Percentiles rank a stretch among this genome's conserved stretches.
These are phyloP conservation scores for Molossus molossus DNA, from an alignment of 2,797 vertebrate genomes.

Conservation along the genomic window DNA sequence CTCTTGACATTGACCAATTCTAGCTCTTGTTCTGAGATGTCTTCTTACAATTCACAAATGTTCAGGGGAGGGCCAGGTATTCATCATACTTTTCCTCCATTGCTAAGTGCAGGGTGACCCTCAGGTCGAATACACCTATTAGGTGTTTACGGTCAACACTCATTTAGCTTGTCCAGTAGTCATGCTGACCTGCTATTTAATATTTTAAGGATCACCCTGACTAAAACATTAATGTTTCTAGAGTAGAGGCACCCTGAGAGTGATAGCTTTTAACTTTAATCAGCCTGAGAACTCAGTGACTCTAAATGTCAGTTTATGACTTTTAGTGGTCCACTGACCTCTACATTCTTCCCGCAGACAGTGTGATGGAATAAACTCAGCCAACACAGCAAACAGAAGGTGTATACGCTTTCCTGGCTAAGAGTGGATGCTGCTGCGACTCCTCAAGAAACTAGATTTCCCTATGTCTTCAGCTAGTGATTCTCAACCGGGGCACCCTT, in stretches of 20 bases:
- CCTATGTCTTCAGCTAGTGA: neutral
- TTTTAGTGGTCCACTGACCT: neutral
- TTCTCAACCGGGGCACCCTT: neutral
- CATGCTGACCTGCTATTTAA: constrained; percentile 14
- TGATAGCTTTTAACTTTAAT: constrained; percentile 31
- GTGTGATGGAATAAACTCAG: constrained; percentile 20
- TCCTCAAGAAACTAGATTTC: neutral
- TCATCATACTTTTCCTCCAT: neutral
- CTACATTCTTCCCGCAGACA: neutral
- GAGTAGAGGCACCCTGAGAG: neutral
- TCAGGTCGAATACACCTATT: neutral
- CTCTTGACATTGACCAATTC: constrained; percentile 49
- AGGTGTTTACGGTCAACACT: neutral
- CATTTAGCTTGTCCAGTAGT: neutral
- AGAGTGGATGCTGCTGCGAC: neutral
- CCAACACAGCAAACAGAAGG: neutral
- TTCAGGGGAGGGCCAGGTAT: neutral
- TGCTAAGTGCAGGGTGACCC: neutral
- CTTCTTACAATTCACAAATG: constrained; percentile 55
- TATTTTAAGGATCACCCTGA: constrained; percentile 59
- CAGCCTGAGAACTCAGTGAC: constrained; percentile 8
- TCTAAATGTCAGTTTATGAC: neutral
- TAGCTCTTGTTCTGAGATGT: constrained; percentile 5
- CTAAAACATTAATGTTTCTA: constrained; percentile 36
- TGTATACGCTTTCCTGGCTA: neutral